Conservation (phyloP, 1,140 invertebrate genomes). For the Goniozus legneri region DNA sequence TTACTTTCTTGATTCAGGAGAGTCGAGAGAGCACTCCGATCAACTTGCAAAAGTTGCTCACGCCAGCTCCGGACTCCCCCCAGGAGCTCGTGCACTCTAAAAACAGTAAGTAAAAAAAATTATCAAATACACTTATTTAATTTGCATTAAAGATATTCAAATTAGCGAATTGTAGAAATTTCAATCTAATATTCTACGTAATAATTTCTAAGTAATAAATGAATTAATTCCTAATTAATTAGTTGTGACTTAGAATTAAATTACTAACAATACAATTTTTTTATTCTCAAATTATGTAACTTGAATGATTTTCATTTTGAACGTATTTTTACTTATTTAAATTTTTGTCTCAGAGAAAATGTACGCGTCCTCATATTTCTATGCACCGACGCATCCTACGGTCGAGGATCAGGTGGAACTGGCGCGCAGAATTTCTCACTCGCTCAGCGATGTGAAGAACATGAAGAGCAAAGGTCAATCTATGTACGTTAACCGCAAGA, state of each 20-base stretch:
- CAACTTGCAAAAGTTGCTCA: conserved; percentile 81
- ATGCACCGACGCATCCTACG: conserved; percentile 85
- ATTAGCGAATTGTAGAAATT: too few relatives aligned
- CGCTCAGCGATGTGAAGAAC: conserved; percentile 88
- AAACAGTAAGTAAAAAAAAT: conserved; percentile 63
- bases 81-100: conserved; percentile 66
- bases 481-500: conserved; percentile 94
- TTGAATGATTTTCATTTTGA: neutral
- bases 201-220: too few relatives aligned
- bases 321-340: too few relatives aligned
- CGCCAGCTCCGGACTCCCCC: conserved; percentile 74
- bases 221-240: too few relatives aligned
- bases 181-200: too few relatives aligned
- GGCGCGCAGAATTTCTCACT: conserved; percentile 85
- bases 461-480: conserved; percentile 87
- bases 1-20: conserved; percentile 39
- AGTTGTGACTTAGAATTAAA: too few relatives aligned
- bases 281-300: too few relatives aligned
- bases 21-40: conserved; percentile 57
- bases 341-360: conserved; percentile 70
- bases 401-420: conserved; percentile 93
- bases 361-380: conserved; percentile 92
- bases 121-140: too few relatives aligned
- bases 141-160: too few relatives aligned
- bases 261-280: too few relatives aligned